Evolutionary conservation across 2,888 invertebrate species (phyloP).

Genomic region (Dicranocentrus wangi): DNA sequence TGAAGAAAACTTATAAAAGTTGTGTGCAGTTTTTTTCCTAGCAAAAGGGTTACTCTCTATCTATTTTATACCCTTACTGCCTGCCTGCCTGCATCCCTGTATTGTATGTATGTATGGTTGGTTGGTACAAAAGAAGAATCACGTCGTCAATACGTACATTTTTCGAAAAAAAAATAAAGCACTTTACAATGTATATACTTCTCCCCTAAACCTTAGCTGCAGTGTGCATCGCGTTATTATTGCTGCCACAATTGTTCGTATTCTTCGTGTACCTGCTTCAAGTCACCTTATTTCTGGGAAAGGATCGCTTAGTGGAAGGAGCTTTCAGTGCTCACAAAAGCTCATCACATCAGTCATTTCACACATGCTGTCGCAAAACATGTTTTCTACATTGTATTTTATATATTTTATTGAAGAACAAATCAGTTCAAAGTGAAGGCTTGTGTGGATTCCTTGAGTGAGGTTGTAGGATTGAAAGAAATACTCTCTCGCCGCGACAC

Average conservation of each 20-base stretch:
- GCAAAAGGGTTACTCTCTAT: too few relatives aligned
- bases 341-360: constrained; percentile 9
- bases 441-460: constrained; percentile 58
- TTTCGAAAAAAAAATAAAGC: not conserved
- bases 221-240: too few relatives aligned
- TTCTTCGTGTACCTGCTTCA: not conserved
- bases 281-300: constrained; percentile 1
- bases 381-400: constrained; percentile 18
- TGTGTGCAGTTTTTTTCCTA: not conserved
- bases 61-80: too few relatives aligned
- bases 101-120: too few relatives aligned
- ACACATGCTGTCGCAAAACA: constrained; percentile 21
- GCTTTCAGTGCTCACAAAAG: not conserved
- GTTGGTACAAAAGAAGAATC: too few relatives aligned
- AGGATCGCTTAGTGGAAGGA: not conserved
- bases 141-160: not conserved
- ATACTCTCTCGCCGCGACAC: not conserved
- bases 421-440: constrained; percentile 65
- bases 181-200: too few relatives aligned
- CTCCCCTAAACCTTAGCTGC: too few relatives aligned
- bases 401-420: constrained; percentile 35
- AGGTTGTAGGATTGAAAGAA: constrained; percentile 12
- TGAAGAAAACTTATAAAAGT: constrained; percentile 28
- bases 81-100: too few relatives aligned
- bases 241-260: too few relatives aligned